These are phyloP conservation scores for Calyptomena viridis DNA, from an alignment of 2,113 vertebrate species.

Conservation along the genomic window DNA sequence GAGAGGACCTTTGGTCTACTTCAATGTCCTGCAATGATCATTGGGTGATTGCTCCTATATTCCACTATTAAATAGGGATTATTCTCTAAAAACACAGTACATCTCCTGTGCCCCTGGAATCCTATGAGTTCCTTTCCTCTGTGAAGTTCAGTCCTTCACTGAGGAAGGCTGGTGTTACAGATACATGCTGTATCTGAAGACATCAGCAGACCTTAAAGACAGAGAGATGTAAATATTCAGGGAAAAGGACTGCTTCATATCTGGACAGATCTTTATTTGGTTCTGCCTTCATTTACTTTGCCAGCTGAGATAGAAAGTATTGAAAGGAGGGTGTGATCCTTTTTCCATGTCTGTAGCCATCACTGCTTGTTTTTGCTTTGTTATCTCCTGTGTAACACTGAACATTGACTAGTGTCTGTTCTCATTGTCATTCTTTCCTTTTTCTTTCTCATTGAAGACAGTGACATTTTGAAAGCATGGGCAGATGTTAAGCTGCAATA, in stretches of 20 bases:
- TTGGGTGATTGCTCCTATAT: fast-evolving
- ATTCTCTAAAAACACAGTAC: neutral
- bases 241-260: neutral
- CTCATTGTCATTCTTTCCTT: neutral
- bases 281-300: neutral
- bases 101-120: neutral
- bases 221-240: neutral
- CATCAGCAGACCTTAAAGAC: neutral
- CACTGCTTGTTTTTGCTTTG: neutral
- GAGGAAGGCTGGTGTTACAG: neutral
- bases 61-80: fast-evolving
- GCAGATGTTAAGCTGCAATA: neutral
- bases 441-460: neutral
- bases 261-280: neutral
- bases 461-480: neutral
- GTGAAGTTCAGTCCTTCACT: neutral
- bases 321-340: neutral
- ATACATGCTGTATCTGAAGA: neutral
- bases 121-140: neutral
- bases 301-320: neutral
- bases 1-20: neutral
- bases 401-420: neutral
- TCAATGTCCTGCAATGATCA: neutral
- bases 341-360: neutral
- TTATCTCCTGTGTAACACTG: neutral